These are phyloP conservation scores for Vanessa cardui DNA, from an alignment of 2,888 invertebrate species.

Conservation along the genomic window DNA sequence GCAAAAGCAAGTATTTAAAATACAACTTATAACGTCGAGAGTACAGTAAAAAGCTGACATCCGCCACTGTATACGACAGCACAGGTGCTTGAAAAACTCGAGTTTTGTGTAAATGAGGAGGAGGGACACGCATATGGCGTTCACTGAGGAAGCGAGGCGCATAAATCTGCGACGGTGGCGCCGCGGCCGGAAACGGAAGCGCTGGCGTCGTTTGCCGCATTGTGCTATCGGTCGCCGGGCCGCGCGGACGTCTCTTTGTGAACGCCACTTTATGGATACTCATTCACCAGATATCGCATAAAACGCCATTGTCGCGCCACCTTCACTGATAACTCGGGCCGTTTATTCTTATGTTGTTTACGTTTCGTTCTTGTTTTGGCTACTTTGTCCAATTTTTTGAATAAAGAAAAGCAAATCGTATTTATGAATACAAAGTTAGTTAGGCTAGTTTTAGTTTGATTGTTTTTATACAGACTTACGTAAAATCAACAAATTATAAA, in stretches of 20 bases:
- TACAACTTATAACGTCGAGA: slow-evolving; percentile 29
- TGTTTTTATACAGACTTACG: too few species aligned
- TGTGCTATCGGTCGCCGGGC: slow-evolving; percentile 79
- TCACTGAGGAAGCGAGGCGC: slow-evolving; percentile 74
- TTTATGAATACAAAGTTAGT: slow-evolving; percentile 28
- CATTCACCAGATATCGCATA: slow-evolving; percentile 69
- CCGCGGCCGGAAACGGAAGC: slow-evolving; percentile 81
- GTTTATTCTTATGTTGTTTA: slow-evolving; percentile 41
- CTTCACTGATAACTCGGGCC: slow-evolving; percentile 62
- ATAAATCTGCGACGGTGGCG: slow-evolving; percentile 81
- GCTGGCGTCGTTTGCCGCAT: slow-evolving; percentile 81
- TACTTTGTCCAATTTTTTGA: not conserved
- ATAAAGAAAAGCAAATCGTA: not conserved
- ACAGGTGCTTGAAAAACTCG: slow-evolving; percentile 79
- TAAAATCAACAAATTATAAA: too few species aligned
- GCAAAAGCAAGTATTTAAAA: not conserved
- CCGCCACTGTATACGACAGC: slow-evolving; percentile 59
- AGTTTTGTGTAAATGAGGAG: slow-evolving; percentile 79
- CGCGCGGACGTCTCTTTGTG: slow-evolving; percentile 77
- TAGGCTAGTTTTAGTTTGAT: slow-evolving; percentile 10
- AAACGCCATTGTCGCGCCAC: slow-evolving; percentile 71
- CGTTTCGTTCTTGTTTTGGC: slow-evolving; percentile 8
- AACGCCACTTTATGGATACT: slow-evolving; percentile 72
- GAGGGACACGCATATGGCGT: slow-evolving; percentile 73
- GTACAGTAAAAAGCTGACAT: slow-evolving; percentile 59